Percentiles rank a stretch among this genome's conserved stretches.
Evolutionary conservation across 2,113 vertebrate genomes (phyloP).

Genomic region (Clarias macrocephalus): DNA sequence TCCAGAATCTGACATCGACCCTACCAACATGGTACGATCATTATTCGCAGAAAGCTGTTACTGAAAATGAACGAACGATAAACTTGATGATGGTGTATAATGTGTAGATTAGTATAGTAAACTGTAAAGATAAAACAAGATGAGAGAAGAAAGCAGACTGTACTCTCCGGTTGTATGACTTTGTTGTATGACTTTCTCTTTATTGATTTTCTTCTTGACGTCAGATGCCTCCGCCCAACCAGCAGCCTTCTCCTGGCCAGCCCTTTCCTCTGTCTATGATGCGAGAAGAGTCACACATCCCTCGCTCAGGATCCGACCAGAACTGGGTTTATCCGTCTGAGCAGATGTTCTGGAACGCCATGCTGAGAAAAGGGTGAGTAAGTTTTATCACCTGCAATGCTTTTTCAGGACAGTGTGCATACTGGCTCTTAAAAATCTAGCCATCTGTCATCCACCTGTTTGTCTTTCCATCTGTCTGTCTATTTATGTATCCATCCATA

Average conservation of each 20-base stretch:
- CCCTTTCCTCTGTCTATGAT: conserved; percentile 76
- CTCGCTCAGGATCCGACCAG: conserved; percentile 77
- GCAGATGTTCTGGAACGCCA: conserved; percentile 92
- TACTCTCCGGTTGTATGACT: not conserved
- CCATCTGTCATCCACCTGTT: not conserved
- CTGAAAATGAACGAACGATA: not conserved
- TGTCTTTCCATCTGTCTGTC: not conserved
- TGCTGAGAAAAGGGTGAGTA: conserved; percentile 84
- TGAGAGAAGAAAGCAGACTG: not conserved
- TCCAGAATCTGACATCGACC: conserved; percentile 72
- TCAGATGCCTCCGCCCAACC: conserved; percentile 86
- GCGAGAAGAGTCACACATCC: conserved; percentile 84
- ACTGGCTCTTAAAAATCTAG: not conserved
- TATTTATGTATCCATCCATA: no score
- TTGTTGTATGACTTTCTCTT: no score
- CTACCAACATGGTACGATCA: conserved; percentile 78
- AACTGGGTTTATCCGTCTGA: conserved; percentile 90
- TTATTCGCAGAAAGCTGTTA: not conserved
- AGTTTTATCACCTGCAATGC: not conserved
- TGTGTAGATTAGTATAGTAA: not conserved
- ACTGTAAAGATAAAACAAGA: not conserved
- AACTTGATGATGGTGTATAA: not conserved
- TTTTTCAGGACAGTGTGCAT: not conserved
- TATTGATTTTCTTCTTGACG: conserved; percentile 12
- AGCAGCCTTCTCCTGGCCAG: conserved; percentile 76